Percentiles rank a stretch among this genome's conserved stretches.
phyloP scores from a whole-genome alignment of 2,797 vertebrate genomes.

The Corythornis leucogaster region DNA sequence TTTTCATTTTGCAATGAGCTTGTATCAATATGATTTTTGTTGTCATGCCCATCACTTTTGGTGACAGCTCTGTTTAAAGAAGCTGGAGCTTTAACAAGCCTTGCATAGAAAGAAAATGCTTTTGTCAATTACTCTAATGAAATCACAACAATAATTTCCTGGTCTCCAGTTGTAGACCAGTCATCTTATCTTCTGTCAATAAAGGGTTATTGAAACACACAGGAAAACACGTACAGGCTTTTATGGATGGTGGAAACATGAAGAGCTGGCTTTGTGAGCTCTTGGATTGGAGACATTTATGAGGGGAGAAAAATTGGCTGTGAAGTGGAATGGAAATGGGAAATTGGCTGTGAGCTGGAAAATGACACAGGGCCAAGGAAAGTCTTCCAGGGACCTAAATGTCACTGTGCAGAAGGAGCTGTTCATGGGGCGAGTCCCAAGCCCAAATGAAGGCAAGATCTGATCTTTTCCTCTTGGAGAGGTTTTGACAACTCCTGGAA shows the following conservation, averaged over 20 bases:
- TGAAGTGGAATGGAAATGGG: not conserved
- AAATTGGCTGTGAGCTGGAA: not conserved
- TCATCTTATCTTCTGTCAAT: slow-evolving; percentile 90
- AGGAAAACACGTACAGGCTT: slow-evolving; percentile 45
- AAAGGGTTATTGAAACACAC: slow-evolving; percentile 87
- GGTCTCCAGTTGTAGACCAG: slow-evolving; percentile 66
- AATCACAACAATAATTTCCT: slow-evolving; percentile 90
- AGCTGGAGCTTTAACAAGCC: slow-evolving; percentile 63
- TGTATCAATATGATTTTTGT: slow-evolving; percentile 75
- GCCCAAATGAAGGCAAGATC: not conserved
- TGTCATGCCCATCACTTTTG: slow-evolving; percentile 45
- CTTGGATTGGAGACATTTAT: not conserved
- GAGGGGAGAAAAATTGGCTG: not conserved
- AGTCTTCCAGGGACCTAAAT: not conserved
- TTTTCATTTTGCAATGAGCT: slow-evolving; percentile 54
- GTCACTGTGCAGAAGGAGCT: not conserved
- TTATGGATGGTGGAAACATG: not conserved
- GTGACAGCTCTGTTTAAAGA: slow-evolving; percentile 55
- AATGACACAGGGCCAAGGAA: not conserved
- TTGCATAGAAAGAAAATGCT: slow-evolving; percentile 67
- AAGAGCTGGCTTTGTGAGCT: not conserved
- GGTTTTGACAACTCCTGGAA: not conserved
- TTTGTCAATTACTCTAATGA: slow-evolving; percentile 83
- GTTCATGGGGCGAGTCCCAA: not conserved
- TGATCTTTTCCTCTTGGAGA: not conserved